Base-by-base conservation (phyloP, 2,888 invertebrate genomes). In the Oxyteleia sp. region DNA sequence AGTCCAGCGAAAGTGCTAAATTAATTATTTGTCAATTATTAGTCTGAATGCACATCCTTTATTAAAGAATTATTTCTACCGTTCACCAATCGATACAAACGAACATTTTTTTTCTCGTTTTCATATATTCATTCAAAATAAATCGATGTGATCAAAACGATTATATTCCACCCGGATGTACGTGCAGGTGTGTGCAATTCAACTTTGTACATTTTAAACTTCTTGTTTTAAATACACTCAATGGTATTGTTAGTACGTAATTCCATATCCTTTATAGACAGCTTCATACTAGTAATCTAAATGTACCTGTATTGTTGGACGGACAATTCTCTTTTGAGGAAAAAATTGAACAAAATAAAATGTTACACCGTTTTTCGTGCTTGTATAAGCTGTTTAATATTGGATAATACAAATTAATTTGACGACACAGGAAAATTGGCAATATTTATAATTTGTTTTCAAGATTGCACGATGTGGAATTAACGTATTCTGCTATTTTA, bases 301-400 rank as follows among this genome's bases (percentile, higher is more conserved):
- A 53, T 74, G 32, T 38, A 41, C 29, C 51, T 51, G 7, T 43
- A 74, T 45, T 26, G 43, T 51, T 16, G 4, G 16, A 7, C 53
- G 18, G 72, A 32, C 43, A 45, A 74, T 63, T 53, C 53, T 18
- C 63, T 32, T 43, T 53, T 13, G 61, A 49, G 61, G 49, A 63
- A n/a, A n/a, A n/a, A 74, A 74, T 63, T 61, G 63, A 11, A 29
- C 72, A 20, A 61, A 69, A 72, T 53, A 53, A 63, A 74, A 49
- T 29, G 63, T 29, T 18, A 43, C 49, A 51, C 57, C 51, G 43
- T 43, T 68, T 55, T 29, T 11, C 29, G 55, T 15, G 8, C n/a
- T 10, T 4, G 20, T 5, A 15, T 32, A n/a, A 26, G 1, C 23
- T 29, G 35, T 55, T 55, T 68, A 69, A 57, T 35, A 18, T 23